Evolutionary conservation across 1,140 invertebrate genomes (phyloP).

Genomic region (Drosophila kurseongensis): DNA sequence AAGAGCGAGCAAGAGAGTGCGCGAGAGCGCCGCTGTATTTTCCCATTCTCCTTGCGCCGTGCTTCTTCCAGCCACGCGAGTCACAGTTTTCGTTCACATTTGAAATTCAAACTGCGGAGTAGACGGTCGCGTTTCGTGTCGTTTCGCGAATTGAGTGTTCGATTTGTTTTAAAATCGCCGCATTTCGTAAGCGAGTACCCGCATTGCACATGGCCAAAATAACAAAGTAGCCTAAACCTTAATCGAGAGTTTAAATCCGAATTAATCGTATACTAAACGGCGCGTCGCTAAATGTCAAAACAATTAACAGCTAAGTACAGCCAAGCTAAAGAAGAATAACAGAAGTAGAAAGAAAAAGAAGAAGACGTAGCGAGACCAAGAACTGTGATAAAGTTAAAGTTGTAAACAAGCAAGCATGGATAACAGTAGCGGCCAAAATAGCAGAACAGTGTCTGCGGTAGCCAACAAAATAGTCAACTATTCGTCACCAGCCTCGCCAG

Average conservation of each 20-base stretch:
- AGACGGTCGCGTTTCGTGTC: constrained; percentile 48
- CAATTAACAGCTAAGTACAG: constrained; percentile 62
- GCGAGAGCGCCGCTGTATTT: constrained; percentile 4
- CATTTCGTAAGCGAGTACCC: constrained; percentile 56
- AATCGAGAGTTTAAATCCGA: constrained; percentile 25
- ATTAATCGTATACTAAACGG: constrained; percentile 21
- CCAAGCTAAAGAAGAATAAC: constrained; percentile 14
- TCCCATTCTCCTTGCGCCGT: constrained; percentile 3
- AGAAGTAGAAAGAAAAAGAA: constrained; percentile 12
- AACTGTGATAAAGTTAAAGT: constrained; percentile 60
- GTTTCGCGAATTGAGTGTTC: constrained; percentile 50
- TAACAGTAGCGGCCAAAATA: constrained; percentile 60
- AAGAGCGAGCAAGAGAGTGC: constrained; percentile 1
- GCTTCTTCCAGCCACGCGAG: constrained; percentile 4
- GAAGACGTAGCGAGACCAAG: constrained; percentile 36
- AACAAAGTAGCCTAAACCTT: neutral
- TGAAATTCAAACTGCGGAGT: constrained; percentile 55
- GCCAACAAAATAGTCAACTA: constrained; percentile 68
- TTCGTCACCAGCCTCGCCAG: constrained; percentile 32
- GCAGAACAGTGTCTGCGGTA: constrained; percentile 25
- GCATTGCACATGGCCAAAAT: constrained; percentile 38
- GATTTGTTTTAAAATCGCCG: constrained; percentile 80
- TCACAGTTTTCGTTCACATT: constrained; percentile 30
- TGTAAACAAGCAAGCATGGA: constrained; percentile 66
- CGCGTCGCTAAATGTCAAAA: constrained; percentile 57